Conservation (phyloP, 2,113 vertebrate species). For the Galeopterus variegatus region DNA sequence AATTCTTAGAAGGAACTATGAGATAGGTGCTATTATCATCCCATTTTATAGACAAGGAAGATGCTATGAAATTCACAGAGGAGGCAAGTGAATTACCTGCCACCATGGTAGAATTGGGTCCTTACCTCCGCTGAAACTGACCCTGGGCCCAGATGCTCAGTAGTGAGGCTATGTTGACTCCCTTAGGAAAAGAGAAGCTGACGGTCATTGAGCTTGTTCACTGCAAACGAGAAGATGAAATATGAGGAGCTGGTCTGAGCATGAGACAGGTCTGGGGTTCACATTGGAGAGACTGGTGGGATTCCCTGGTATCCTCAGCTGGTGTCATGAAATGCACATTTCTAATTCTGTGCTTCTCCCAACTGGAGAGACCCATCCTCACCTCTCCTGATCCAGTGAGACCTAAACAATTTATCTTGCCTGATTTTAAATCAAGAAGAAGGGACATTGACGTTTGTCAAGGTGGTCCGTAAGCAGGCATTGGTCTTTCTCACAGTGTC, state of each 20-base stretch:
- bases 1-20: background rate
- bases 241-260: background rate
- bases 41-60: background rate
- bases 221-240: background rate
- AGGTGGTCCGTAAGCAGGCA: background rate
- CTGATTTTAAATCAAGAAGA: background rate
- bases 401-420: background rate
- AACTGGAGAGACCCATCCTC: background rate
- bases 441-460: background rate
- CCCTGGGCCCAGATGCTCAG: background rate
- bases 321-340: background rate
- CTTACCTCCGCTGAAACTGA: background rate
- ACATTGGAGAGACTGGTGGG: rapidly evolving
- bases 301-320: background rate
- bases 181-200: background rate
- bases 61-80: background rate
- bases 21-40: background rate
- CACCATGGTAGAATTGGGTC: background rate
- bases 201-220: background rate
- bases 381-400: background rate
- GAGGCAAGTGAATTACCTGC: background rate
- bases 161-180: background rate
- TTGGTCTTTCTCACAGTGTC: background rate
- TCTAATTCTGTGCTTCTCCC: background rate
- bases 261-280: background rate